These are phyloP conservation scores for Tenthredo scrophulariae DNA, from an alignment of 2,888 invertebrate species.

Conservation along the genomic window DNA sequence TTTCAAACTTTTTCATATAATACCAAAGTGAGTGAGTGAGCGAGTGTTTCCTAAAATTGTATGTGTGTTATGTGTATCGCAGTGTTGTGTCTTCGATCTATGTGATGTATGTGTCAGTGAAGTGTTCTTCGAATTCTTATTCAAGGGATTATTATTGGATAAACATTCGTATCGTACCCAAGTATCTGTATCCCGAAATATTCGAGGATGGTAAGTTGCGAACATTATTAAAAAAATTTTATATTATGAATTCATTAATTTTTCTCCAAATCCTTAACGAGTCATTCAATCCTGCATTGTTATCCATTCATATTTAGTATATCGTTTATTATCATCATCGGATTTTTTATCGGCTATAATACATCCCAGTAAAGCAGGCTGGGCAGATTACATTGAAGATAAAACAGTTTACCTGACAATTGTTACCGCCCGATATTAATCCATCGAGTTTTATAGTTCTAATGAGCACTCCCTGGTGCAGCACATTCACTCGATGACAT, in stretches of 20 bases:
- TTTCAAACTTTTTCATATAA: background rate
- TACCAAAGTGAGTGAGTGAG: conserved; percentile 4
- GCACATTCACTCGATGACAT: background rate
- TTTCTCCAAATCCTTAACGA: background rate
- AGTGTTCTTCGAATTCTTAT: background rate
- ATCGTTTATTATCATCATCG: background rate
- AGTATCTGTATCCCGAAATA: background rate
- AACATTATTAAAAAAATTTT: background rate
- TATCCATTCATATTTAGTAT: background rate
- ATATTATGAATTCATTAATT: background rate
- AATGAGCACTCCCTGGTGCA: background rate
- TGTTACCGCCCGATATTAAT: background rate
- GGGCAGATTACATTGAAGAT: background rate
- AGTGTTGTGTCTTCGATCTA: background rate
- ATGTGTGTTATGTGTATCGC: background rate
- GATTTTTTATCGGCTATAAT: background rate
- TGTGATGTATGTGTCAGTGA: background rate
- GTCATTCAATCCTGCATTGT: background rate
- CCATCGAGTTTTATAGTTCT: background rate
- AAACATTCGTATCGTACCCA: background rate
- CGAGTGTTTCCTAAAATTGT: background rate
- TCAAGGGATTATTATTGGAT: background rate
- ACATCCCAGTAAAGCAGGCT: background rate
- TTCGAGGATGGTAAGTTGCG: background rate
- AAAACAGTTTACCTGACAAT: background rate